Conservation (phyloP, 2,888 invertebrate genomes). For the Lithophane leautieri region DNA sequence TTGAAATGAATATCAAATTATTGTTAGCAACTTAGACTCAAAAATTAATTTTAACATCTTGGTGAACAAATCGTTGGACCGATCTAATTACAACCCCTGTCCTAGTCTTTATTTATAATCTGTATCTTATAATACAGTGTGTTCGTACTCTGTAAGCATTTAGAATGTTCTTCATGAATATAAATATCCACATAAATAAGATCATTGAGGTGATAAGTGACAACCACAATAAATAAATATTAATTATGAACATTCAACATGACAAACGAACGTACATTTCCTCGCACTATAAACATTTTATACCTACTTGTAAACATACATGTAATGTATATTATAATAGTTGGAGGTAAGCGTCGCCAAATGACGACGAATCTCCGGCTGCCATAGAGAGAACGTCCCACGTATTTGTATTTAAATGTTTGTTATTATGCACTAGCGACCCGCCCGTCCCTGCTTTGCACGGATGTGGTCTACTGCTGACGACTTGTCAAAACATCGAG, state of each 20-base stretch:
- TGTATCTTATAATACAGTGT: neutral
- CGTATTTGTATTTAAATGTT: constrained; percentile 29
- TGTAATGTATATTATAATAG: constrained; percentile 1
- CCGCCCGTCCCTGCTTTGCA: neutral
- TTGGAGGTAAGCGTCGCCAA: constrained; percentile 21
- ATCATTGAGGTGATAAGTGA: constrained; percentile 38
- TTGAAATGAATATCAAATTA: neutral
- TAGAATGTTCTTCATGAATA: constrained; percentile 14
- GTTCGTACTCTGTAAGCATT: neutral
- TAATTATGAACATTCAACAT: too few relatives aligned
- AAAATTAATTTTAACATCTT: neutral
- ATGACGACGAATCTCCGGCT: constrained; percentile 29
- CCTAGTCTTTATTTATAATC: neutral
- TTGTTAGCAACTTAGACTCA: neutral
- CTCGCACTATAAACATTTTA: neutral
- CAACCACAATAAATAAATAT: constrained; percentile 18
- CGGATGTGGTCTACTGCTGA: neutral
- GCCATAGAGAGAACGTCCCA: constrained; percentile 14
- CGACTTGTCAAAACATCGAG: neutral
- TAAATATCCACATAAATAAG: constrained; percentile 24
- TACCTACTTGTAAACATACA: neutral
- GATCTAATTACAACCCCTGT: neutral
- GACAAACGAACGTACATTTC: constrained; percentile 1
- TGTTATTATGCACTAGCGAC: neutral
- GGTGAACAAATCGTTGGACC: neutral